Evolutionary conservation across 2,797 vertebrate species (phyloP), one percentile per base, ranked within the genome.

Genomic region (Forpus xanthops): DNA sequence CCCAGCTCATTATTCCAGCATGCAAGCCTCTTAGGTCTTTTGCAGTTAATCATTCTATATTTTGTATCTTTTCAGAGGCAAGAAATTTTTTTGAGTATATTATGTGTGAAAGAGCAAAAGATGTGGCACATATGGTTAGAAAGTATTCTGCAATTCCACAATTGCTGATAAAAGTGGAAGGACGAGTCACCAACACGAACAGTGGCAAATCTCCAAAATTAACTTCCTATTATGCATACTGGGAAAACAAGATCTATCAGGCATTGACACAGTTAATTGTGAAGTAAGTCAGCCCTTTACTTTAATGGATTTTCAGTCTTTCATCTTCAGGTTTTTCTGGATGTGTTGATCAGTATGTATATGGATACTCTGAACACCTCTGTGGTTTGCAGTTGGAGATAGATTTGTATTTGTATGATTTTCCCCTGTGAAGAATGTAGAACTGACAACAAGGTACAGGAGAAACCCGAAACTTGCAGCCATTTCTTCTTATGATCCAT

Each of bases 71-170:
- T 96, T 94, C 95, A 99, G 99, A 98, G 20, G 96, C 98, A 41
- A 99, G 99, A 92, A 98, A 98, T 50, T 99, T 99, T 96, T 99
- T 98, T 97, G 98, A 98, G 74, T 84, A 93, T 60, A 94, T 99
- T 42, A 98, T 98, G 52, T 93, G 21, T 44, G 98, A 99, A 80
- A 96, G 98, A 70, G 37, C 53, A 55, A 99, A 98, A 88, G 98
- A 98, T 15, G 53, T 98, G 80, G 97, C 97, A 74, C 91, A 98
- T 74, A 97, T 99, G 94, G 96, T 97, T 33, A 97, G 93, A 84
- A 98, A 98, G 82, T 99, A 99, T 93, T 78, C 98, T n/a, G 98
- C 98, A 42, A 98, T 99, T 19, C 98, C 98, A 70, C 98, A 98
- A 1, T 94, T 99, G 65, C 98, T 99, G 86, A 99, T 97, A 61